Evolutionary conservation across 2,113 vertebrate genomes (phyloP).

Genomic region (Eclectus roratus): DNA sequence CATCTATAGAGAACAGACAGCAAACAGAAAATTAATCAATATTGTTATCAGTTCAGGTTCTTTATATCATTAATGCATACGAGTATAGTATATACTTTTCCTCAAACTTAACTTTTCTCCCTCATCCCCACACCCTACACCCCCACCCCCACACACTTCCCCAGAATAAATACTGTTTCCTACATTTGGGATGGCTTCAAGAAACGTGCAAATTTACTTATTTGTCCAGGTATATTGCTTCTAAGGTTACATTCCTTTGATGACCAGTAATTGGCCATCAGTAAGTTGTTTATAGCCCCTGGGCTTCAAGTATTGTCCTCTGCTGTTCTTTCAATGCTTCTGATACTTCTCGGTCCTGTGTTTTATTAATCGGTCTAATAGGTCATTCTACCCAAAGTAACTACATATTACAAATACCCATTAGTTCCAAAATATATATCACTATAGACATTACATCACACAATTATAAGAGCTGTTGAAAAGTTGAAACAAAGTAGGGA

Average conservation of each 20-base stretch:
- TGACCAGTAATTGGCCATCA: not conserved
- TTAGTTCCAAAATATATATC: not conserved
- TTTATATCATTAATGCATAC: too few relatives aligned
- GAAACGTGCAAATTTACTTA: not conserved
- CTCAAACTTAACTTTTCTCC: too few relatives aligned
- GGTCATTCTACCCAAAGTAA: not conserved
- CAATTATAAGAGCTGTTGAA: not conserved
- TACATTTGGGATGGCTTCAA: not conserved
- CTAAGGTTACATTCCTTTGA: not conserved
- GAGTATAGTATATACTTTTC: too few relatives aligned
- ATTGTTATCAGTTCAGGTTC: too few relatives aligned
- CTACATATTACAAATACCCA: not conserved
- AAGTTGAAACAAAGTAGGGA: not conserved
- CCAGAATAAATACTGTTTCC: too few relatives aligned
- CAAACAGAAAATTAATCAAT: too few relatives aligned
- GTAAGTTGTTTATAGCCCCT: not conserved
- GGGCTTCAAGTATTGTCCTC: not conserved
- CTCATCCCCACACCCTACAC: too few relatives aligned
- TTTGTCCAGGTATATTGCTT: not conserved
- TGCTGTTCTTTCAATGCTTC: not conserved
- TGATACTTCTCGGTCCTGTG: not conserved
- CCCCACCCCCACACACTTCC: too few relatives aligned
- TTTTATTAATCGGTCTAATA: not conserved
- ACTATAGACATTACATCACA: not conserved
- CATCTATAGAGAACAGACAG: too few relatives aligned